These are phyloP conservation scores for Stenotaenia linearis DNA, from an alignment of 2,888 invertebrate genomes.

Conservation along the genomic window DNA sequence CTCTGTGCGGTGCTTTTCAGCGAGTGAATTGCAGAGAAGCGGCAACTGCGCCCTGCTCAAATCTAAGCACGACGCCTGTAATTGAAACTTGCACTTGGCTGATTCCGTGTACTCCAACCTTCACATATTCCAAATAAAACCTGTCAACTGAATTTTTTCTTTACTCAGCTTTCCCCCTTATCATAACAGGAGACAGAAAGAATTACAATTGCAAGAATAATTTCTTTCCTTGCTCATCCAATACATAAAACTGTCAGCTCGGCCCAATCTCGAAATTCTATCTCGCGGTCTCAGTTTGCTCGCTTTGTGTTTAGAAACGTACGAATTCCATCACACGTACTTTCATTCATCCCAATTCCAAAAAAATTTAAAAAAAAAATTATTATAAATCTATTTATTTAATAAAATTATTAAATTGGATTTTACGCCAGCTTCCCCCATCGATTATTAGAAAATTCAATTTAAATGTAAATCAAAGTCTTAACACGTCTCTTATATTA, in stretches of 20 bases:
- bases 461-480: background rate
- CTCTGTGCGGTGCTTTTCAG: constrained; percentile 5
- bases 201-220: constrained; percentile 24
- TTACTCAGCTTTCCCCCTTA: background rate
- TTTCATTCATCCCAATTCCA: background rate
- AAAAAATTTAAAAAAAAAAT: no score
- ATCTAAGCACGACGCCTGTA: constrained; percentile 19
- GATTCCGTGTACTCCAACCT: constrained; percentile 4
- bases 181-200: constrained; percentile 1
- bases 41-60: constrained; percentile 8
- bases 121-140: constrained; percentile 26
- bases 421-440: no score
- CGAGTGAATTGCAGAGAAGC: constrained; percentile 20
- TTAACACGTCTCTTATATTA: background rate
- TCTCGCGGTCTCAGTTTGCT: background rate
- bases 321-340: background rate
- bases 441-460: background rate
- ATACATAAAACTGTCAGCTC: constrained; percentile 22
- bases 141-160: constrained; percentile 7
- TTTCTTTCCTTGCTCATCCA: constrained; percentile 17
- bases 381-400: no score
- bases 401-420: no score
- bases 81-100: constrained; percentile 22
- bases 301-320: background rate
- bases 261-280: constrained; percentile 21